Evolutionary conservation across 2,888 invertebrate species (phyloP), one percentile per base, ranked within the genome.

Genomic region (Stenurella melanura): DNA sequence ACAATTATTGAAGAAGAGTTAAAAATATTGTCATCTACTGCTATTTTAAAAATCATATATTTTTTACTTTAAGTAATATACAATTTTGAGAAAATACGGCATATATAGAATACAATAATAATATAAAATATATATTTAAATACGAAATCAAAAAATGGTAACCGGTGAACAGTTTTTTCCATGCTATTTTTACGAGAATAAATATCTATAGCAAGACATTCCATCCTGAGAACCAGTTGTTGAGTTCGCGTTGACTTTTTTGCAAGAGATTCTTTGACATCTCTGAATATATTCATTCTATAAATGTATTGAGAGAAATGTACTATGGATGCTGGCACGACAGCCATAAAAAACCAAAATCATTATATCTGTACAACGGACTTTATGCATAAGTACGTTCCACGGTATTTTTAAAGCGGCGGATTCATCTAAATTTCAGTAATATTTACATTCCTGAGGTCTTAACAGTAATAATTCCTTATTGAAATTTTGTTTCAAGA

Each of bases 281-380:
- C 77, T 77, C 80, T 79, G 80, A 82, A 83, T 82, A 82, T 80
- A 82, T 82, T 82, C 79, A 77, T 82, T 79, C 78, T 72, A 78
- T 64, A 76, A 81, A 80, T 74, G 78, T 78, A 81, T 79, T 78
- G 81, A 82, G 78, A 78, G 80, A 81, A 80, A 79, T 78, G 75
- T 75, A 66, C 61, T 79, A 77, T 78, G 77, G 78, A 70, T 66
- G 70, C 66, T 79, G 76, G 81, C 81, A 83, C 78, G 80, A 81
- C 77, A 72, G 71, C 68, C 74, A 80, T 76, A 80, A 80, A 78
- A 81, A 81, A 75, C 70, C 64, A 71, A 79, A 79, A 73, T 77
- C 68, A 73, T 60, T 74, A 74, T 67, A 74, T 57, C 34, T 34
- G 56, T 66, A 74, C 66, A 60, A 58, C 57, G 17, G 60, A 34